A percentile compares a stretch with the other conserved stretches of the same genome.
Evolutionary conservation across 2,888 invertebrate genomes (phyloP).

Genomic region (Fragum whitleyi): DNA sequence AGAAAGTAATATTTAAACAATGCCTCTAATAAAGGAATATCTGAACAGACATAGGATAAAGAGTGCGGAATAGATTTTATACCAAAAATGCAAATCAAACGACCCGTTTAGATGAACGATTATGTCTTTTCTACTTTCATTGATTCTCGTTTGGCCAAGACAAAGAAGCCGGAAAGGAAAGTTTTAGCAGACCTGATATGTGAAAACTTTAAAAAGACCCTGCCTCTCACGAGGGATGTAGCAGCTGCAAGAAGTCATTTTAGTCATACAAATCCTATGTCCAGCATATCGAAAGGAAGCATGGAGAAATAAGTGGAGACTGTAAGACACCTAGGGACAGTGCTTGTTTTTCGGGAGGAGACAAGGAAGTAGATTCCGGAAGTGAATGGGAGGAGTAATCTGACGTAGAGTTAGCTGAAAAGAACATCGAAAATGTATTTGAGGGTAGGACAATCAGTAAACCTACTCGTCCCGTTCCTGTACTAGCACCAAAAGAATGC

Average conservation of each 20-base stretch:
- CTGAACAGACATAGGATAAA: not conserved
- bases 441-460: constrained; percentile 2
- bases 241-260: constrained; percentile 14
- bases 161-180: constrained; percentile 6
- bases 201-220: not conserved
- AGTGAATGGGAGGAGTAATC: not conserved
- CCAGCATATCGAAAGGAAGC: constrained; percentile 22
- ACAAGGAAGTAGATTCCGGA: not conserved
- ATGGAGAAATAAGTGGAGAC: not conserved
- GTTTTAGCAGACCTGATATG: not conserved
- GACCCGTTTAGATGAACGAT: constrained; percentile 11
- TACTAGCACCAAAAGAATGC: not conserved
- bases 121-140: constrained; percentile 21
- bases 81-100: not conserved
- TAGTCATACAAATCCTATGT: constrained; percentile 4
- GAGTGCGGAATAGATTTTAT: not conserved
- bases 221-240: not conserved
- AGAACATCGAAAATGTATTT: not conserved
- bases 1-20: not conserved
- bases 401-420: not conserved
- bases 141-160: not conserved
- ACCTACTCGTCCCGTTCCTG: not conserved
- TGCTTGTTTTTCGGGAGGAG: not conserved
- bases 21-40: not conserved
- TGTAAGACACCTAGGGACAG: too few species aligned